Base-by-base conservation (phyloP, 2,888 invertebrate genomes). In the Aphidoletes aphidimyza region DNA sequence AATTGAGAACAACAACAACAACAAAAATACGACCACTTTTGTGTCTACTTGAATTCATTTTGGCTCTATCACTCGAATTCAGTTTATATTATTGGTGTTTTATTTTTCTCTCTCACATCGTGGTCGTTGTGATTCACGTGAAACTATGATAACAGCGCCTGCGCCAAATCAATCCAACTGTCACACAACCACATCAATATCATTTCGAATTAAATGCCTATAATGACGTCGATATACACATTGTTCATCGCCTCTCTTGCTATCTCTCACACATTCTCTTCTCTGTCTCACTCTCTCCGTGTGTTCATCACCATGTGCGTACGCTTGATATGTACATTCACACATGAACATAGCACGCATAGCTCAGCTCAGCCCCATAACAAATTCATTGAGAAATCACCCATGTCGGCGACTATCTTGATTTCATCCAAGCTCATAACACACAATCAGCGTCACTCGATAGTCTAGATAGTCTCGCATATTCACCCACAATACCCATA, bases 111-210 rank as follows among this genome's bases (percentile, higher is more conserved):
- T 49, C 49, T 49, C 49, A 49, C 42, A 42, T 47, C 17, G 47
- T 17, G 47, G 8, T 54, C 22, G 26, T 69, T 14, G 69, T 69
- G 30, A 69, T 69, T 69, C 69, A 69, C 69, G 69, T 69, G 69
- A 69, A 30, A 69, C 30, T n/a, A 17, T 69, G 30, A 69, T 69
- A 30, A 69, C 19, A 69, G 69, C 69, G 69, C 69, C 69, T 69
- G 69, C 69, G 69, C 34, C 69, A 69, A 69, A 54, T 69, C 69
- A 69, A 26, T 69, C 30, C 69, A 26, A 69, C 54, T 54, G 22
- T 54, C 22, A 54, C 22, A 54, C 22, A 54, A n/a, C 22, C 5
- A 69, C 17, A 69, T 17, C 30, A 69, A 69, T 69, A 54, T 54
- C 47, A 19, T 5, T 54, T 54, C 54, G 22, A 54, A 22, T 54